Base-by-base conservation (phyloP, 2,113 vertebrate species). In the Octodon degus region DNA sequence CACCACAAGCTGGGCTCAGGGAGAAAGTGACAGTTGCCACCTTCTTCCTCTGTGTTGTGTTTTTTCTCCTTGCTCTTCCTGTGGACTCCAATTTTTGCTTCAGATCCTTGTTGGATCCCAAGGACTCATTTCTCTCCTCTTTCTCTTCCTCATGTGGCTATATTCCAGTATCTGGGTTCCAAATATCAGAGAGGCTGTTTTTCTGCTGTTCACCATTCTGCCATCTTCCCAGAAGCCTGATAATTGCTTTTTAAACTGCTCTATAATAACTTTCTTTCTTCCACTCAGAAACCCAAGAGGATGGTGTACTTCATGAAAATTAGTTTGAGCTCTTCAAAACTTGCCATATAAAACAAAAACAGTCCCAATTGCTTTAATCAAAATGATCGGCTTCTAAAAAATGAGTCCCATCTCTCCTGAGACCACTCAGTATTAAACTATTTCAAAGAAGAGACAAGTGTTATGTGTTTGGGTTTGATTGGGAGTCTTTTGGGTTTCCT, bases 251-350 rank as follows among this genome's bases (percentile, higher is more conserved):
- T 97, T 88, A 95, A 97, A 97, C 79, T 17, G 27, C 81, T 95
- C 80, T 62, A 0, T 96, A 92, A 94, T 97, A 96, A 96, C 92
- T 97, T 96, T 94, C 89, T 94, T 79, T 80, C 89, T 92, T 62
- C 82, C 92, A 95, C 93, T 97, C 85, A 93, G 80, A 55, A 90
- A 79, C 96, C 95, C 74, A 90, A 96, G 91, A 94, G 76, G 80
- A 82, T 37, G 65, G 47, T 95, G 85, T 89, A 90, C 94, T 98
- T 97, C 90, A n/a, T 63, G 95, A 92, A 97, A 95, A 97, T 97
- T 79, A 97, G 96, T 96, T 95, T 95, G 96, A 95, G 96, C 96
- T 95, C 97, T 97, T 97, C 94, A 97, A 87, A 95, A 95, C 88
- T 95, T 86, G 88, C 95, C 88, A 58, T 91, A 34, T 96, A 95